phyloP scores from a whole-genome alignment of 2,797 vertebrate genomes.

The Loriculus beryllinus region DNA sequence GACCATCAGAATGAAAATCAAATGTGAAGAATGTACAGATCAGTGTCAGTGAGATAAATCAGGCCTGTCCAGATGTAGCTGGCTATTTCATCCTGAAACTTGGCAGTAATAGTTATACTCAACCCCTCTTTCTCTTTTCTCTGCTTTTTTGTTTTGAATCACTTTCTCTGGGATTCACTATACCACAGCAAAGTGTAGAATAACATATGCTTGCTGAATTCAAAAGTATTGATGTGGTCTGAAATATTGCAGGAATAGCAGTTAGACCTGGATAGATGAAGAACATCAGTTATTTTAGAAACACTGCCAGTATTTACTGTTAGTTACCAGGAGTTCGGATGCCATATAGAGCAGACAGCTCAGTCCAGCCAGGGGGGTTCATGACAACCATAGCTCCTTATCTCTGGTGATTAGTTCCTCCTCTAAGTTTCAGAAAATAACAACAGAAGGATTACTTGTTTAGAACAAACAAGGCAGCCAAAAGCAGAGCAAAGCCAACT shows the following conservation, averaged over 20 bases:
- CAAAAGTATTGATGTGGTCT: neutral
- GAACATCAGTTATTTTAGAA: neutral
- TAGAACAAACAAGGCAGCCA: conserved; percentile 23
- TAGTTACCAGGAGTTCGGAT: neutral
- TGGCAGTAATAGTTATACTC: neutral
- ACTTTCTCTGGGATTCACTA: neutral
- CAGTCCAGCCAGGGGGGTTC: neutral
- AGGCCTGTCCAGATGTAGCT: neutral
- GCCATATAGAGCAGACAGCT: neutral
- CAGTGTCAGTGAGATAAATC: neutral
- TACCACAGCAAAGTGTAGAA: neutral
- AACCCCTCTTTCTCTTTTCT: neutral
- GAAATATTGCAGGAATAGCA: neutral
- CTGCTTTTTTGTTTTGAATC: neutral
- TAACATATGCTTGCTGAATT: neutral
- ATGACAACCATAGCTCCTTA: neutral
- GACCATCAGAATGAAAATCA: neutral
- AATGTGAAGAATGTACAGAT: neutral
- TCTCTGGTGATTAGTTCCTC: neutral
- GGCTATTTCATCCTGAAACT: neutral
- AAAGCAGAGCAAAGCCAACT: neutral
- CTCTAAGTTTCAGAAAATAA: conserved; percentile 38
- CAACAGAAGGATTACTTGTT: conserved; percentile 44
- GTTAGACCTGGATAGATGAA: neutral
- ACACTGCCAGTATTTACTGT: neutral